Percentiles rank a stretch among this genome's conserved stretches.
These are phyloP conservation scores for Platichthys flesus DNA, from an alignment of 2,113 vertebrate species.

Conservation along the genomic window DNA sequence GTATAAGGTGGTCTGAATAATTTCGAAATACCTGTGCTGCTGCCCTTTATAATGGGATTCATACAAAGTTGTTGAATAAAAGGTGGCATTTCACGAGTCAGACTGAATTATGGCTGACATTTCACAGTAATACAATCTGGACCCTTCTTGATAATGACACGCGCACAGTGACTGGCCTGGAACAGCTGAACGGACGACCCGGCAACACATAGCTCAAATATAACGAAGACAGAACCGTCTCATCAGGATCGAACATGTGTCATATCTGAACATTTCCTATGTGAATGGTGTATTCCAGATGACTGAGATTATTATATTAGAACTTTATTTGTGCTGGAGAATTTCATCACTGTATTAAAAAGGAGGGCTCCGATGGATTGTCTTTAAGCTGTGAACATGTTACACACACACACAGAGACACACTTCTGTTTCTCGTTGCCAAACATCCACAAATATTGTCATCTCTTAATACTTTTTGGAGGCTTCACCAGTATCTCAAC, in stretches of 20 bases:
- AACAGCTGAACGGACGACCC: background rate
- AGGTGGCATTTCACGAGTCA: slow-evolving; percentile 45
- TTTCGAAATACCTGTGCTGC: slow-evolving; percentile 6
- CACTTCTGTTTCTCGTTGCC: too few species aligned
- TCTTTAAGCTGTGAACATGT: background rate
- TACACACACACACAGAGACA: background rate
- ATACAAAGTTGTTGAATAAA: slow-evolving; percentile 19
- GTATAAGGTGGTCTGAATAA: slow-evolving; percentile 3
- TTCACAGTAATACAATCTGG: slow-evolving; percentile 4
- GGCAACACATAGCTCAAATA: background rate
- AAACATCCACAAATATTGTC: too few species aligned
- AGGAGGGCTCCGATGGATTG: background rate
- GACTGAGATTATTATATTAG: too few species aligned
- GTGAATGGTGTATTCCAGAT: too few species aligned
- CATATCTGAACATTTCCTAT: too few species aligned
- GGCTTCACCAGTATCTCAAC: too few species aligned
- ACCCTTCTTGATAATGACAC: slow-evolving; percentile 24
- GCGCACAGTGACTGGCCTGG: background rate
- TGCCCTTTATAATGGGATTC: slow-evolving; percentile 30
- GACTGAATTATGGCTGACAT: slow-evolving; percentile 48
- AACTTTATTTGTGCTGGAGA: too few species aligned
- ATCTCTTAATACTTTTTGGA: too few species aligned
- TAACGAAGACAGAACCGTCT: too few species aligned
- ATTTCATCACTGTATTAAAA: too few species aligned
- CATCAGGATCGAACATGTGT: too few species aligned